Conservation (phyloP, 2,797 vertebrate genomes). For the Eulemur coronatus region DNA sequence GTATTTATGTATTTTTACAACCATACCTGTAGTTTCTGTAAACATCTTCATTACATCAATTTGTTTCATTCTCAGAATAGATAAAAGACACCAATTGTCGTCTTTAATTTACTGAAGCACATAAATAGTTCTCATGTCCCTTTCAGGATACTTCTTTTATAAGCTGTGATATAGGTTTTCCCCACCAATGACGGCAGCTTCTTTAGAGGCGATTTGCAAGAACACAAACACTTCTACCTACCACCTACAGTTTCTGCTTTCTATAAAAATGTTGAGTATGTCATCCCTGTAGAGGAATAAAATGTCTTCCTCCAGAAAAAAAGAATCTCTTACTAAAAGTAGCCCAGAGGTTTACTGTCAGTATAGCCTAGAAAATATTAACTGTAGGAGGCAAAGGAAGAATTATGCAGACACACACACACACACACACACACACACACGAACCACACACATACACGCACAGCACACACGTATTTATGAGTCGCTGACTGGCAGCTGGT, state of each 20-base stretch:
- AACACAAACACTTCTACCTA: background rate
- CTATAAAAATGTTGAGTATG: background rate
- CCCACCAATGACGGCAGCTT: background rate
- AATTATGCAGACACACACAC: background rate
- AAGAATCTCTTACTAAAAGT: background rate
- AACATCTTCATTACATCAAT: background rate
- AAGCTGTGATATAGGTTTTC: background rate
- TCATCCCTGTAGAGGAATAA: background rate
- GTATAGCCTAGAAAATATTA: background rate
- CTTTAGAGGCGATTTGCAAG: background rate
- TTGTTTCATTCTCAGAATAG: background rate
- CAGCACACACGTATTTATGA: background rate
- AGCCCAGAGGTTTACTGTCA: background rate
- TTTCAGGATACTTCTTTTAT: background rate
- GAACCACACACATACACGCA: accelerated
- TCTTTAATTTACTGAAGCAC: background rate
- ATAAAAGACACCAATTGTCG: background rate
- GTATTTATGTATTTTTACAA: background rate
- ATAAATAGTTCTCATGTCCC: background rate
- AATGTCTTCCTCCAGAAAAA: background rate
- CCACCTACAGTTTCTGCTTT: background rate
- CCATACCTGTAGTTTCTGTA: background rate
- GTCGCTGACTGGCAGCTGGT: background rate
- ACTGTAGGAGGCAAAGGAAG: background rate
- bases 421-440: no score